phyloP scores from a whole-genome alignment of 2,113 vertebrate genomes.

The Atlantisia rogersi region DNA sequence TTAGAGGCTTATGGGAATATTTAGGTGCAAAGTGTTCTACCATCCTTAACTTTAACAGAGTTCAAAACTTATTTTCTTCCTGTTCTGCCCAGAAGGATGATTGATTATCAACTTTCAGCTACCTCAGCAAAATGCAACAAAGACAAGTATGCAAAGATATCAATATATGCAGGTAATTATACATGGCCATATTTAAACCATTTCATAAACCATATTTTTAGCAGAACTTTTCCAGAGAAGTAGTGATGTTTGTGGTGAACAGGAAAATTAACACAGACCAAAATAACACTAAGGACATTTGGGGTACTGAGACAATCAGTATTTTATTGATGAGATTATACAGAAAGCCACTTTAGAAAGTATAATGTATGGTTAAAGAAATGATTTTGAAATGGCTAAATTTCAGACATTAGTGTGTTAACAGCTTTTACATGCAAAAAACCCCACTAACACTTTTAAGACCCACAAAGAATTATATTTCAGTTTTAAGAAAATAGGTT shows the following conservation, averaged over 20 bases:
- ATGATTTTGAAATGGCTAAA: background rate
- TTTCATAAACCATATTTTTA: background rate
- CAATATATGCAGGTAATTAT: background rate
- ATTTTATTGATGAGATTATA: background rate
- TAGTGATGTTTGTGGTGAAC: background rate
- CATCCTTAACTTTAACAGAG: slow-evolving; percentile 18
- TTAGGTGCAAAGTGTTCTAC: slow-evolving; percentile 45
- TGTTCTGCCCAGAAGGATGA: background rate
- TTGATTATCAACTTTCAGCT: background rate
- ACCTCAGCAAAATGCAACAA: background rate
- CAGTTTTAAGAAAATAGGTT: background rate
- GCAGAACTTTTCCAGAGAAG: background rate
- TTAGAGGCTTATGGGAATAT: background rate
- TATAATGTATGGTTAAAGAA: background rate
- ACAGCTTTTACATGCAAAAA: background rate
- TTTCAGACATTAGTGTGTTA: background rate
- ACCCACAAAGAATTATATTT: background rate
- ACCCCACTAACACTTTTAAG: background rate
- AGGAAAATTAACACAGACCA: background rate
- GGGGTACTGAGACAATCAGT: background rate
- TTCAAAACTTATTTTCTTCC: background rate
- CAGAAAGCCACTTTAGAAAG: background rate
- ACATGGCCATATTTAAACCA: background rate
- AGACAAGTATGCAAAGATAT: background rate
- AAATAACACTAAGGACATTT: background rate